Conservation (phyloP, 2,113 vertebrate genomes). For the Rallus limicola region DNA sequence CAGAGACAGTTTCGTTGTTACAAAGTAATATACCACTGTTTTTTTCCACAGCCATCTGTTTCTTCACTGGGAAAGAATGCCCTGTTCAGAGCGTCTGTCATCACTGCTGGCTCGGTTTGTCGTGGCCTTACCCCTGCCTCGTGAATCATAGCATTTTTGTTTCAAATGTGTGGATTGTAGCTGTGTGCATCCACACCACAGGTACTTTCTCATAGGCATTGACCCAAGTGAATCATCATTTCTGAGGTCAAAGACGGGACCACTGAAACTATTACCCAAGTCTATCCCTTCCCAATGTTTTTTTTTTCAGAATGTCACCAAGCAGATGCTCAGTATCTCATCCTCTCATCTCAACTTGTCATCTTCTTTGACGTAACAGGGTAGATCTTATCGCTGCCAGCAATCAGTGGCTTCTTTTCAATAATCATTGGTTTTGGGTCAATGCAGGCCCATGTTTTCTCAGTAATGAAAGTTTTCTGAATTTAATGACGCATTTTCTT, state of each 20-base stretch:
- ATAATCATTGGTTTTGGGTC: neutral
- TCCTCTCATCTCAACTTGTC: neutral
- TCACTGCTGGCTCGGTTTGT: neutral
- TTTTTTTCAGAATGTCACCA: neutral
- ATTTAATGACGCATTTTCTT: neutral
- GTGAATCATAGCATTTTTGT: neutral
- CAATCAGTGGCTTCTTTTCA: neutral
- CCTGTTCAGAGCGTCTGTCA: neutral
- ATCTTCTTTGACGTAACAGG: neutral
- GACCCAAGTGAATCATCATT: neutral
- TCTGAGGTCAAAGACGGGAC: neutral
- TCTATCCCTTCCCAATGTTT: neutral
- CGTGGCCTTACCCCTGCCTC: neutral
- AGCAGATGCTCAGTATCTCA: neutral
- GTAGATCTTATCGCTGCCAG: neutral
- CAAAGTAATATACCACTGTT: neutral
- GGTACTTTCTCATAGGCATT: neutral
- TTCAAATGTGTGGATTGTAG: neutral
- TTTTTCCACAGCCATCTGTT: neutral
- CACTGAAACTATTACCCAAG: neutral
- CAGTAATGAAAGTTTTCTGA: neutral
- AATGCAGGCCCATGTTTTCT: neutral
- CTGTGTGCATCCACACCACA: neutral
- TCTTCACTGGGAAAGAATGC: neutral
- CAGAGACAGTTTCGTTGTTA: accelerated